Conservation (phyloP, 2,113 vertebrate species). For the Anolis sagrei region DNA sequence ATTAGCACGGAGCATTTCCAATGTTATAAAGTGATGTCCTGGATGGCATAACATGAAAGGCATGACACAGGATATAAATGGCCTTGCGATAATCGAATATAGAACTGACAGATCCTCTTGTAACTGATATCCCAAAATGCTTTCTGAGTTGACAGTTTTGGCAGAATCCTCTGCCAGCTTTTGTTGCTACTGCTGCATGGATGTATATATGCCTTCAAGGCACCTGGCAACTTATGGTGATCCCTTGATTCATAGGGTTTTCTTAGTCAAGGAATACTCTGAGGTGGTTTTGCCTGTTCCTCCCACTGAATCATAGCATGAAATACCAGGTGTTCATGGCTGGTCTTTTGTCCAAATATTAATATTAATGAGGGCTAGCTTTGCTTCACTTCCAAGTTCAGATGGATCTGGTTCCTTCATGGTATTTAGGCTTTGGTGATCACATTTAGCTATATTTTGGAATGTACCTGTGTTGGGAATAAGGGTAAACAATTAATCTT, state of each 20-base stretch:
- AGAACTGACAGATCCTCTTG: background rate
- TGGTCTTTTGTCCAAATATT: too few relatives aligned
- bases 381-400: too few relatives aligned
- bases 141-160: background rate
- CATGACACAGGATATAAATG: background rate
- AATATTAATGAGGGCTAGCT: too few relatives aligned
- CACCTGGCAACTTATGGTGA: too few relatives aligned
- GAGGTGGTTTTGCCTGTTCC: too few relatives aligned
- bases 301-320: too few relatives aligned
- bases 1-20: background rate
- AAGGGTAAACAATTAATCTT: background rate
- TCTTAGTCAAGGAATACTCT: too few relatives aligned
- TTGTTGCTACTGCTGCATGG: background rate
- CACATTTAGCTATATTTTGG: slow-evolving; percentile 18
- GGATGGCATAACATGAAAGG: background rate
- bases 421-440: too few relatives aligned
- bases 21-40: background rate
- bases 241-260: too few relatives aligned
- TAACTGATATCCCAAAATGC: background rate
- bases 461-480: background rate
- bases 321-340: too few relatives aligned
- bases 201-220: too few relatives aligned
- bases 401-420: too few relatives aligned
- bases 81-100: background rate
- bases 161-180: background rate